These are phyloP conservation scores for Yponomeuta sedellus DNA, from an alignment of 2,888 invertebrate genomes.

Conservation along the genomic window DNA sequence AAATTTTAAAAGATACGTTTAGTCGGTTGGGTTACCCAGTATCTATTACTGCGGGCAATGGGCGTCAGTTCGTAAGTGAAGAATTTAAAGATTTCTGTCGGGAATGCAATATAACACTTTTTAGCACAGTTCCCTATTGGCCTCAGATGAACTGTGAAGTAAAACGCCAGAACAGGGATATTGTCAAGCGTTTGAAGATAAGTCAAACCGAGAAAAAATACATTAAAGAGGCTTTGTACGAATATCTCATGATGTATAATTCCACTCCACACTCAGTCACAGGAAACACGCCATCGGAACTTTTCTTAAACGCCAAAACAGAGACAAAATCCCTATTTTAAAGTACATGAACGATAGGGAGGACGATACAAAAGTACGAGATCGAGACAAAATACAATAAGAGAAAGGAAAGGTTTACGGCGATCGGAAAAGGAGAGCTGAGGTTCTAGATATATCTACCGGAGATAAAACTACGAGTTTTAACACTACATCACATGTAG, in stretches of 20 bases:
- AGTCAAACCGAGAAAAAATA: constrained; percentile 25
- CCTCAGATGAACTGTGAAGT: constrained; percentile 17
- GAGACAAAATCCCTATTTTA: constrained; percentile 28
- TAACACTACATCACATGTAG: constrained; percentile 20
- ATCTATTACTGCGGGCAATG: constrained; percentile 18
- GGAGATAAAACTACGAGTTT: constrained; percentile 21
- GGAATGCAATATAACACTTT: constrained; percentile 17
- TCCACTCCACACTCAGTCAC: constrained; percentile 31
- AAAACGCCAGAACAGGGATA: constrained; percentile 20
- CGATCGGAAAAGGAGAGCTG: constrained; percentile 21
- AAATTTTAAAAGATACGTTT: constrained; percentile 20
- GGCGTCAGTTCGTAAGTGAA: constrained; percentile 17
- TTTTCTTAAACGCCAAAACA: constrained; percentile 27
- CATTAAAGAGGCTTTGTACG: constrained; percentile 23
- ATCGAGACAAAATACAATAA: constrained; percentile 23
- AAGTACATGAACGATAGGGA: constrained; percentile 15
- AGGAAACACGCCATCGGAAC: constrained; percentile 21
- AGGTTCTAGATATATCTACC: constrained; percentile 12
- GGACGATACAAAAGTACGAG: constrained; percentile 19
- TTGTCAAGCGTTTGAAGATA: constrained; percentile 29
- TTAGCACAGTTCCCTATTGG: constrained; percentile 17
- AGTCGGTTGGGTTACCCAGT: constrained; percentile 17
- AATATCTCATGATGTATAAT: constrained; percentile 25
- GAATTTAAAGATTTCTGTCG: constrained; percentile 16
- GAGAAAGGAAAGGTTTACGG: constrained; percentile 23